These are phyloP conservation scores for Sphaerodactylus townsendi DNA, from an alignment of 2,113 vertebrate species.

Conservation along the genomic window DNA sequence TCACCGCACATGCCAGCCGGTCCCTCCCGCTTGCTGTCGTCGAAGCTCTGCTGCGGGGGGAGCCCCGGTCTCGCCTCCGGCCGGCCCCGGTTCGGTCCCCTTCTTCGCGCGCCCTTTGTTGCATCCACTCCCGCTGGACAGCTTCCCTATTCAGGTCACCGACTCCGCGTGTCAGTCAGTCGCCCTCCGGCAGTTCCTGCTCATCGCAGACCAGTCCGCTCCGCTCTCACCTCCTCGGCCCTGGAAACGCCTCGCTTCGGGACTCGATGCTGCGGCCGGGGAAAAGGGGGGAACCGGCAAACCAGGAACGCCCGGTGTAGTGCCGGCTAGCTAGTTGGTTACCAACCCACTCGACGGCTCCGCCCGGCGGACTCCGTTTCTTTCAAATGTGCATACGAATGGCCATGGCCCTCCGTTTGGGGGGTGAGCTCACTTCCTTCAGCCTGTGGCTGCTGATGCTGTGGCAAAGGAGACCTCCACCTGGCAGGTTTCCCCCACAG, in stretches of 20 bases:
- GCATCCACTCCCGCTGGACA: neutral
- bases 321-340: neutral
- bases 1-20: no score
- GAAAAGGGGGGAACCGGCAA: neutral
- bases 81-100: neutral
- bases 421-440: no score
- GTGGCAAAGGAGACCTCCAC: no score
- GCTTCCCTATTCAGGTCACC: constrained; percentile 10
- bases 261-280: no score
- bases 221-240: neutral
- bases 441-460: no score
- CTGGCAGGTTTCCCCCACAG: no score
- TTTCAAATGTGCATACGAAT: neutral
- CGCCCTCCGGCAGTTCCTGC: neutral
- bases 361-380: no score
- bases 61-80: neutral
- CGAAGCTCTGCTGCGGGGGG: no score
- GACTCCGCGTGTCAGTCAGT: constrained; percentile 7
- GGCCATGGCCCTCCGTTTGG: neutral
- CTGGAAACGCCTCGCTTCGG: neutral
- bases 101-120: neutral
- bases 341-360: neutral
- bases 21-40: no score
- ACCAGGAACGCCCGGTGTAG: no score
- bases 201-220: neutral